phyloP scores from a whole-genome alignment of 1,140 invertebrate genomes.

The Zaprionus camerounensis region DNA sequence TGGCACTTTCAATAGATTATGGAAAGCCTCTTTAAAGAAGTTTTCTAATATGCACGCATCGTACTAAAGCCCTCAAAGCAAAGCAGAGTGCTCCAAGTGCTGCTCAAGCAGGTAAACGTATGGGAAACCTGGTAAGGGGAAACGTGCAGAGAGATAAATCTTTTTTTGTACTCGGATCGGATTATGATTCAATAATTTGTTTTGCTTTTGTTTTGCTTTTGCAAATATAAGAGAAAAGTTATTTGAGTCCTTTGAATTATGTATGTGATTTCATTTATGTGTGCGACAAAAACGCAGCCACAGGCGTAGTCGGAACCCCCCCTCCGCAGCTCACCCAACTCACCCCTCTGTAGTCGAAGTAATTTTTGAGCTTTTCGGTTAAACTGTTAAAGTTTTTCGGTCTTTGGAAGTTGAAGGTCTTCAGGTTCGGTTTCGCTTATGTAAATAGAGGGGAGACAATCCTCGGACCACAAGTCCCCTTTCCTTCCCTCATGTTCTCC shows the following conservation, averaged over 20 bases:
- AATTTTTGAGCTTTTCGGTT: slow-evolving; percentile 2
- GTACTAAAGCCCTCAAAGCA: neutral
- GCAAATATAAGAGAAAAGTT: slow-evolving; percentile 21
- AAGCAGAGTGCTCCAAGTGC: neutral
- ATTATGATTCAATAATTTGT: slow-evolving; percentile 47
- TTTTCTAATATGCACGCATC: no score
- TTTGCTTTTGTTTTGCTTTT: slow-evolving; percentile 22
- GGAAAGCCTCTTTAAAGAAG: neutral
- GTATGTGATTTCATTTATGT: slow-evolving; percentile 31
- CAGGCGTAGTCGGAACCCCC: neutral
- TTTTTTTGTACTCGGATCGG: slow-evolving; percentile 27
- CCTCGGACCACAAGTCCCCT: neutral
- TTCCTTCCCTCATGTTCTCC: neutral
- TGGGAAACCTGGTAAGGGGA: neutral
- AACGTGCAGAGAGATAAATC: neutral
- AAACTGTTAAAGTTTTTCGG: slow-evolving; percentile 12
- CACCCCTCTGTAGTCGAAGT: neutral
- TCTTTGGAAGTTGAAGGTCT: slow-evolving; percentile 10
- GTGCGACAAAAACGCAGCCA: slow-evolving; percentile 9
- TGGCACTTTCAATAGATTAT: neutral
- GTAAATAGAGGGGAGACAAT: slow-evolving; percentile 23
- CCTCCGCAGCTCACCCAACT: neutral
- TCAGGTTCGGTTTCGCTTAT: slow-evolving; percentile 21
- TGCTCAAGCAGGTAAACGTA: neutral
- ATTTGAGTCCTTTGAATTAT: slow-evolving; percentile 27